A percentile compares a stretch with the other conserved stretches of the same genome.
phyloP scores from a whole-genome alignment of 1,140 invertebrate genomes.

The Cyphomyrmex costatus region DNA sequence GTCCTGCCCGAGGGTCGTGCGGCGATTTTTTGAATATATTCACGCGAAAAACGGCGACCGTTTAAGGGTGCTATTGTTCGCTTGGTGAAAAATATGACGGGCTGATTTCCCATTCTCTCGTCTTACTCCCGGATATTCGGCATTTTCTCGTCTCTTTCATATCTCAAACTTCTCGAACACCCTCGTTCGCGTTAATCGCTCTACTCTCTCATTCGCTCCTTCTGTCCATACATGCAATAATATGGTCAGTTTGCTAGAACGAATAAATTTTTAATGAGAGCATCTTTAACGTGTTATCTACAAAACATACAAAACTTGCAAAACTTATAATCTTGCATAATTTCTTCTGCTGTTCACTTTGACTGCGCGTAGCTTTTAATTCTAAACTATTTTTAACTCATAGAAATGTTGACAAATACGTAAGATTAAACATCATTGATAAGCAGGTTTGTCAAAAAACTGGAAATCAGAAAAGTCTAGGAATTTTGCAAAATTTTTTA shows the following conservation, averaged over 20 bases:
- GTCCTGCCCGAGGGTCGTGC: slow-evolving; percentile 8
- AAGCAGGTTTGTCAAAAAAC: neutral
- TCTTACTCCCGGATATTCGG: slow-evolving; percentile 21
- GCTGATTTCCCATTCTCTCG: slow-evolving; percentile 42
- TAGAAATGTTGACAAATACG: neutral
- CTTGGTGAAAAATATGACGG: slow-evolving; percentile 57
- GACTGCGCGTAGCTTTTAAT: neutral
- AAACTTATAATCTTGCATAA: neutral
- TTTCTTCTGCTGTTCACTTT: neutral
- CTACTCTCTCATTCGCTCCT: neutral
- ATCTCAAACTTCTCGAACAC: slow-evolving; percentile 1
- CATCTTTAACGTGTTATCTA: neutral
- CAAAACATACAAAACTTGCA: neutral
- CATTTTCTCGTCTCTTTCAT: slow-evolving; percentile 42
- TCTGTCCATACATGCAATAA: slow-evolving; percentile 20
- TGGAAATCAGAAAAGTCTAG: no score
- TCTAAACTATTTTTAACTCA: neutral
- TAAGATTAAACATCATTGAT: neutral
- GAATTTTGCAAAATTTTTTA: no score
- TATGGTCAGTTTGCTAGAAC: slow-evolving; percentile 31
- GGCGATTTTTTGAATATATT: slow-evolving; percentile 74
- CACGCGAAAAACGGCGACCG: slow-evolving; percentile 71
- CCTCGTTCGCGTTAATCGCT: slow-evolving; percentile 24
- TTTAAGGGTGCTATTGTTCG: slow-evolving; percentile 78
- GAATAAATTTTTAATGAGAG: neutral